These are phyloP conservation scores for Pachyuromys duprasi DNA, from an alignment of 2,797 vertebrate species.

Conservation along the genomic window DNA sequence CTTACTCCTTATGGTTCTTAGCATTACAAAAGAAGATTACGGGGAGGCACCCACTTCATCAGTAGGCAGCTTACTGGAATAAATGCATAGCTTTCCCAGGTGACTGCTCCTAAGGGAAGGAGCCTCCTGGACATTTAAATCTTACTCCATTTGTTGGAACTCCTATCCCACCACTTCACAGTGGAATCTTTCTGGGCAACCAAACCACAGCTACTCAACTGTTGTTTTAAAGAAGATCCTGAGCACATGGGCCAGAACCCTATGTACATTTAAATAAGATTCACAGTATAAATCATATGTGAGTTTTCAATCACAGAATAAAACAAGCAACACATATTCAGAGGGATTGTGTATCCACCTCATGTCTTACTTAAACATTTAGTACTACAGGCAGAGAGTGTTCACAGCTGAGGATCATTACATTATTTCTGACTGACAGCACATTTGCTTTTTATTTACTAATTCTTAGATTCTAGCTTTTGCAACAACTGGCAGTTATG, in stretches of 20 bases:
- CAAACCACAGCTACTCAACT: neutral
- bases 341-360: neutral
- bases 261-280: constrained; percentile 43
- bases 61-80: neutral
- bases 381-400: constrained; percentile 53
- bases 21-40: neutral
- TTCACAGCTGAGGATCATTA: constrained; percentile 4
- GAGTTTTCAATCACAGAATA: constrained; percentile 45
- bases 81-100: neutral
- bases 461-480: constrained; percentile 27
- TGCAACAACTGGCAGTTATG: neutral
- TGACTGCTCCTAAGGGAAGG: constrained; percentile 3
- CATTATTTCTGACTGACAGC: neutral
- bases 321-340: constrained; percentile 33
- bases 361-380: constrained; percentile 42
- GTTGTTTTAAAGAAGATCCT: neutral
- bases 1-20: constrained; percentile 45
- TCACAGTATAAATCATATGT: constrained; percentile 5
- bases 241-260: constrained; percentile 18
- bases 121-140: neutral
- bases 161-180: neutral
- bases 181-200: neutral
- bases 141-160: neutral
- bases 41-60: neutral
- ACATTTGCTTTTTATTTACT: constrained; percentile 1